These are phyloP conservation scores for Silvanus unidentatus DNA, from an alignment of 2,888 invertebrate species.

Conservation along the genomic window DNA sequence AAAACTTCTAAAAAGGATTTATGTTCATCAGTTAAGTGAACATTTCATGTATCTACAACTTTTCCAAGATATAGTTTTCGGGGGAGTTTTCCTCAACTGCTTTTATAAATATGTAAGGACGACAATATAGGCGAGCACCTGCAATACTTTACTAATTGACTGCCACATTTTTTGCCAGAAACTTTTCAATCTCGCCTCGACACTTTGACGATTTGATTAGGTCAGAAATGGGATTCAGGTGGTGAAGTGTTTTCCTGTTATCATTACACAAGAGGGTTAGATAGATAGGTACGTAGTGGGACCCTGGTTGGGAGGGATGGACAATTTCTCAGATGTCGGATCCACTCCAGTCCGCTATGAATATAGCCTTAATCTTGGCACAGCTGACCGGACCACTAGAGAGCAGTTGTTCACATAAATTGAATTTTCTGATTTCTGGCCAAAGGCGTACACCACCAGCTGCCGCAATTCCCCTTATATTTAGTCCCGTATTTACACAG, in stretches of 20 bases:
- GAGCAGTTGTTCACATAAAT: constrained; percentile 26
- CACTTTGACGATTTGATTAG: no score
- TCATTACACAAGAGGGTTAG: constrained; percentile 2
- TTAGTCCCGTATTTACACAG: no score
- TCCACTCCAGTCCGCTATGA: constrained; percentile 22
- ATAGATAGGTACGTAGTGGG: no score
- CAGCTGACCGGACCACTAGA: constrained; percentile 22
- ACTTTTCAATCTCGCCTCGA: no score
- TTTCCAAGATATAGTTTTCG: not conserved
- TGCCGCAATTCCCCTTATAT: not conserved
- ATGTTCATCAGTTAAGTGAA: constrained; percentile 5
- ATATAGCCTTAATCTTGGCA: constrained; percentile 22
- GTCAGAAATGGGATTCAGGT: constrained; percentile 12
- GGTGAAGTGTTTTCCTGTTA: constrained; percentile 15
- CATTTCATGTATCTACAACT: constrained; percentile 1
- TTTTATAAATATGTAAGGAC: no score
- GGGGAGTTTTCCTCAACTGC: no score
- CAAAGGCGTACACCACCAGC: constrained; percentile 8
- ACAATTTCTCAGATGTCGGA: constrained; percentile 25
- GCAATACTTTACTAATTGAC: no score
- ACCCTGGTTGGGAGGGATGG: constrained; percentile 7
- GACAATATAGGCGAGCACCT: no score
- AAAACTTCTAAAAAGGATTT: constrained; percentile 5
- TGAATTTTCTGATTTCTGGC: constrained; percentile 31
- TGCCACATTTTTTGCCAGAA: no score